Conservation (phyloP, 2,888 invertebrate species). For the Seira sanloemensis region DNA sequence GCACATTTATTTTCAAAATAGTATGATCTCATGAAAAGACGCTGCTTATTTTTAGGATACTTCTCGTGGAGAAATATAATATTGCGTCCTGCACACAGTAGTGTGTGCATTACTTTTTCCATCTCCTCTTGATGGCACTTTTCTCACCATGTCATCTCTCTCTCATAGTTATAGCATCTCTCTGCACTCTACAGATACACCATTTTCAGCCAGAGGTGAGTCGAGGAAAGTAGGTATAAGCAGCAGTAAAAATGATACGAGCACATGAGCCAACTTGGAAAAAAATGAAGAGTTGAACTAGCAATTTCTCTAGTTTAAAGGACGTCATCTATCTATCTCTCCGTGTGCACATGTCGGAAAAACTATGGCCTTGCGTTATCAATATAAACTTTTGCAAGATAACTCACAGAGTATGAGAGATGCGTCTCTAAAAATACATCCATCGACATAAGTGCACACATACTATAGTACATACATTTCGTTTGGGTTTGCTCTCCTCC, state of each 20-base stretch:
- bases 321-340: constrained; percentile 1
- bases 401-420: neutral
- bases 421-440: neutral
- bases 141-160: neutral
- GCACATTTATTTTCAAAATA: neutral
- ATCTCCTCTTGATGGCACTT: neutral
- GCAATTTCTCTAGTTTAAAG: constrained; percentile 27
- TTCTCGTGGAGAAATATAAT: neutral
- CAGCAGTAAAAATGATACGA: constrained; percentile 17
- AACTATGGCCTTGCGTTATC: constrained; percentile 26
- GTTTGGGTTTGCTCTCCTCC: too few species aligned
- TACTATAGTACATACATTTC: neutral
- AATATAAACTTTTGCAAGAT: constrained; percentile 6
- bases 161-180: neutral
- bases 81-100: neutral
- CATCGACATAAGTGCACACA: neutral
- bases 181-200: neutral
- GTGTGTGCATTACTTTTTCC: constrained; percentile 1
- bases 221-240: constrained; percentile 14
- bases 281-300: constrained; percentile 33
- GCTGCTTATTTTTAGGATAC: neutral
- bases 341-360: constrained; percentile 4
- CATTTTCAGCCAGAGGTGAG: neutral
- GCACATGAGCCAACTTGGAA: constrained; percentile 51
- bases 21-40: neutral